Percentiles rank a stretch among this genome's conserved stretches.
Evolutionary conservation across 2,113 vertebrate genomes (phyloP).

Genomic region (Malaclemys terrapin): DNA sequence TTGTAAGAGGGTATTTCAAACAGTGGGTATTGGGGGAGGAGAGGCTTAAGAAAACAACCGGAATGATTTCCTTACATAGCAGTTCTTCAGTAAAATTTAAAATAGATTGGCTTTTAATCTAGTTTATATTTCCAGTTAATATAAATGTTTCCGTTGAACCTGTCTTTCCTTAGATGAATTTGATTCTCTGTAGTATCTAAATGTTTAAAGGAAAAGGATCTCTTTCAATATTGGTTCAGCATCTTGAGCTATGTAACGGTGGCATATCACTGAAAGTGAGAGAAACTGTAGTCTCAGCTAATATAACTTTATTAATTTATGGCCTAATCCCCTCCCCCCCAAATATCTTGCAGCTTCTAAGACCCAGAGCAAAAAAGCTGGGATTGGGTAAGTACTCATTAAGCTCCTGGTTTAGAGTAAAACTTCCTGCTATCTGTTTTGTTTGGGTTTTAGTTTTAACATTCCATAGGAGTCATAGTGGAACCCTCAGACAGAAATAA

Average conservation of each 20-base stretch:
- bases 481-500: not conserved
- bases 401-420: not conserved
- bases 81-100: not conserved
- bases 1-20: not conserved
- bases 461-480: not conserved
- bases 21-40: not conserved
- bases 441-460: not conserved
- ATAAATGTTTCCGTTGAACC: not conserved
- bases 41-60: not conserved
- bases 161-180: slow-evolving; percentile 6
- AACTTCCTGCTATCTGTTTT: not conserved
- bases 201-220: not conserved
- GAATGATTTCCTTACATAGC: not conserved
- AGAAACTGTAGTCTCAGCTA: not conserved
- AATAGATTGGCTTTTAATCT: not conserved
- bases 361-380: slow-evolving; percentile 90
- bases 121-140: not conserved
- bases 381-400: slow-evolving; percentile 89
- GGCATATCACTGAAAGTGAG: not conserved
- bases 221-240: not conserved
- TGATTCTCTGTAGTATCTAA: not conserved
- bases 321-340: not conserved
- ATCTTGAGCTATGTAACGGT: not conserved
- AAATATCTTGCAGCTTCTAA: slow-evolving; percentile 84
- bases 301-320: not conserved